phyloP scores from a whole-genome alignment of 1,140 invertebrate species.

The Cataglyphis hispanica region DNA sequence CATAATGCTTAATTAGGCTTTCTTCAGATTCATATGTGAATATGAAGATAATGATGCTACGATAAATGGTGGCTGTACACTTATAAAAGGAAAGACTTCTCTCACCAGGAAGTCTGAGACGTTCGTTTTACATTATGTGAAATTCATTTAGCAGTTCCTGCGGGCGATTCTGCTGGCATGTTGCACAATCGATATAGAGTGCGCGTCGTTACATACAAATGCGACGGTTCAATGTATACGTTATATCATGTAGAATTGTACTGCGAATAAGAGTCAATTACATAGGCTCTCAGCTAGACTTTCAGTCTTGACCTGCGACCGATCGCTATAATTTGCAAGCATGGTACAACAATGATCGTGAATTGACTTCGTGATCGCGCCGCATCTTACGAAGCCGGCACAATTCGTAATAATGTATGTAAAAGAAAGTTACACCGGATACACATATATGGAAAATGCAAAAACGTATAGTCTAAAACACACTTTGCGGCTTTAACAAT shows the following conservation, averaged over 20 bases:
- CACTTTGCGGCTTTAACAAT: not conserved
- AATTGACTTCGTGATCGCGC: constrained; percentile 7
- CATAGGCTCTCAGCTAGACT: constrained; percentile 12
- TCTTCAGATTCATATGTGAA: too few species aligned
- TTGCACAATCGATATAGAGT: constrained; percentile 62
- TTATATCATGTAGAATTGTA: not conserved
- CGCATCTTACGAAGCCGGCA: not conserved
- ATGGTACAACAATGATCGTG: not conserved
- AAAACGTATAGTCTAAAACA: not conserved
- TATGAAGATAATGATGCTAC: too few species aligned
- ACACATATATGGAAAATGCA: too few species aligned
- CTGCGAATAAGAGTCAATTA: not conserved
- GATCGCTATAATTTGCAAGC: constrained; percentile 4
- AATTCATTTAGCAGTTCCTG: constrained; percentile 57
- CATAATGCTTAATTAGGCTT: too few species aligned
- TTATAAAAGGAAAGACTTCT: constrained; percentile 6
- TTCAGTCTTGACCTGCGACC: constrained; percentile 7
- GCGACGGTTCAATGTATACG: constrained; percentile 3
- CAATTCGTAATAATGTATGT: constrained; percentile 17
- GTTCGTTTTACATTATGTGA: not conserved
- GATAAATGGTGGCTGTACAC: not conserved
- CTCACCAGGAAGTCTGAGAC: constrained; percentile 58
- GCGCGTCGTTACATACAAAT: constrained; percentile 15
- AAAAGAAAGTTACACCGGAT: constrained; percentile 38
- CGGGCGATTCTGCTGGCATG: constrained; percentile 74